Percentiles rank a stretch among this genome's conserved stretches.
These are phyloP conservation scores for Volucella zonaria DNA, from an alignment of 2,888 invertebrate genomes.

Conservation along the genomic window DNA sequence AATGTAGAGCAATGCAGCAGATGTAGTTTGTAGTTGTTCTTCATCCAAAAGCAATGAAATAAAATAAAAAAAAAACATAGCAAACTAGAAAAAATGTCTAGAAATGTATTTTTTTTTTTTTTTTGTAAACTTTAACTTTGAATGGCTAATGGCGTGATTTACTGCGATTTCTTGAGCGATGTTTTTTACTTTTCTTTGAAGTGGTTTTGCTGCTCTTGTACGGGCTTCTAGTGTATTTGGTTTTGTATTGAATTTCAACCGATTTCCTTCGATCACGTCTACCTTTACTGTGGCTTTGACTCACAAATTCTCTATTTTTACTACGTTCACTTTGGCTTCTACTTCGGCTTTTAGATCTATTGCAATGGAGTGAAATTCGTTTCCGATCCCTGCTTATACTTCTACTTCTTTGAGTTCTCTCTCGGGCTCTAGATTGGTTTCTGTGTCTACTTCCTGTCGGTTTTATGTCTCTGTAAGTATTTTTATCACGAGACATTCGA, in stretches of 20 bases:
- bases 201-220: neutral
- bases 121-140: constrained; percentile 3
- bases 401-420: neutral
- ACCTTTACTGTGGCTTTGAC: neutral
- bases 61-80: constrained; percentile 21
- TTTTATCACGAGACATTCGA: neutral
- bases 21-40: constrained; percentile 9
- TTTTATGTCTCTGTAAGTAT: neutral
- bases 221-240: neutral
- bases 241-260: neutral
- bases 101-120: neutral
- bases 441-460: neutral
- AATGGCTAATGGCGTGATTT: constrained; percentile 1
- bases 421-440: neutral
- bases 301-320: constrained; percentile 7
- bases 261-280: constrained; percentile 16
- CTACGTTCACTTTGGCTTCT: constrained; percentile 16
- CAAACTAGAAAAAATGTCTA: no score
- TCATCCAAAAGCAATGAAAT: neutral
- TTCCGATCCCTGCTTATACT: constrained; percentile 4
- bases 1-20: neutral
- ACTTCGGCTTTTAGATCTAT: constrained; percentile 36
- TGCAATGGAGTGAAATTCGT: neutral
- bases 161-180: neutral
- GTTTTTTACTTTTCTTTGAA: constrained; percentile 21